Percentiles rank a stretch among this genome's conserved stretches.
Evolutionary conservation across 2,888 invertebrate species (phyloP).

Genomic region (Emmelina monodactyla): DNA sequence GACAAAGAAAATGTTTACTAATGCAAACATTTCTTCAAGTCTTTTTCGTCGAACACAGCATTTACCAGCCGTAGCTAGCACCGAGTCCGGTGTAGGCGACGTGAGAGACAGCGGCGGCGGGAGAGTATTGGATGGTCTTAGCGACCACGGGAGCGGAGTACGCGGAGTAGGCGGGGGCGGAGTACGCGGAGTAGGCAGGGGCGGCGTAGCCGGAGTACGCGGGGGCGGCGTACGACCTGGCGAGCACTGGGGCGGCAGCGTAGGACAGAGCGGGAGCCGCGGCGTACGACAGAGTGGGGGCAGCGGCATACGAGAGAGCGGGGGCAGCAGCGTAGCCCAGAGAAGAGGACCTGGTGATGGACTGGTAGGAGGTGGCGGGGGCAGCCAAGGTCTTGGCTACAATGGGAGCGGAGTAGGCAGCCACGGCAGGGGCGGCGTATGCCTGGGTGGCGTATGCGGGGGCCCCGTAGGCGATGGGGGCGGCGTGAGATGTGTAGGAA

Average conservation of each 20-base stretch:
- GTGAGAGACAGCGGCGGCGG: constrained; percentile 61
- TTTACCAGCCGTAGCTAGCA: constrained; percentile 42
- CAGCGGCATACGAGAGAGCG: constrained; percentile 32
- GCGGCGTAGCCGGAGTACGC: background rate
- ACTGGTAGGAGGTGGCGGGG: constrained; percentile 3
- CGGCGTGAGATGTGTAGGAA: constrained; percentile 29
- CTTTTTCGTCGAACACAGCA: too few relatives aligned
- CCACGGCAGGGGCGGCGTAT: constrained; percentile 21
- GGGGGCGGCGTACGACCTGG: constrained; percentile 15
- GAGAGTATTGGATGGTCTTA: constrained; percentile 39
- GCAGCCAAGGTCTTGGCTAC: constrained; percentile 17
- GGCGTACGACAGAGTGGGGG: constrained; percentile 20
- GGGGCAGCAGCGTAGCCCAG: constrained; percentile 35
- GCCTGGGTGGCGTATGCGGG: constrained; percentile 16
- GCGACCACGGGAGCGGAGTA: constrained; percentile 23
- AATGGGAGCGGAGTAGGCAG: constrained; percentile 20
- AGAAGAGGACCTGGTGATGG: constrained; percentile 22
- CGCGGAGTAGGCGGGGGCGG: constrained; percentile 18
- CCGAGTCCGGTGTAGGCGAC: constrained; percentile 70
- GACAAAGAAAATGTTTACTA: too few relatives aligned
- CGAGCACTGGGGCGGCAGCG: constrained; percentile 39
- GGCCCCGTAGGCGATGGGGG: constrained; percentile 31
- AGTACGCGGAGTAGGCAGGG: constrained; percentile 11
- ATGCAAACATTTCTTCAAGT: too few relatives aligned
- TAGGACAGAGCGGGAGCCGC: constrained; percentile 17